A percentile compares a stretch with the other conserved stretches of the same genome.
phyloP scores from a whole-genome alignment of 2,797 vertebrate species.

The Notamacropus eugenii region DNA sequence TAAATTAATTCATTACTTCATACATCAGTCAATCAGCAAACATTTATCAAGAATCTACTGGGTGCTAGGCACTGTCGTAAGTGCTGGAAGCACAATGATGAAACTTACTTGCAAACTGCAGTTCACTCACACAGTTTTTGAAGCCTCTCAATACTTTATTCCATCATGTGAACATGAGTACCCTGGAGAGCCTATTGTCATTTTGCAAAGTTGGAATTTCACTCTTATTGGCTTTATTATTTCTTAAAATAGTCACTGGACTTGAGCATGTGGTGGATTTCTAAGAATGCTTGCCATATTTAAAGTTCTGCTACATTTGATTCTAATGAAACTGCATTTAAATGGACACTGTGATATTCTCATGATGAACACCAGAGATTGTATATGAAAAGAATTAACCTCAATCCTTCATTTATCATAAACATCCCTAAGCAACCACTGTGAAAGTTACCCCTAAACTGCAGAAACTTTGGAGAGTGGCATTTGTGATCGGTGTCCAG shows the following conservation, averaged over 20 bases:
- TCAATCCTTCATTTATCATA: slow-evolving; percentile 69
- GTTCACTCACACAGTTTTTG: background rate
- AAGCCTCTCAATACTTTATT: background rate
- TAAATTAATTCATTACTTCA: background rate
- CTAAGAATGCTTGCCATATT: slow-evolving; percentile 66
- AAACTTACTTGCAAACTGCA: background rate
- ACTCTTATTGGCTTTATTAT: slow-evolving; percentile 77
- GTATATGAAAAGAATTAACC: slow-evolving; percentile 71
- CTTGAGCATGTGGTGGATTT: slow-evolving; percentile 61
- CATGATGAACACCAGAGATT: slow-evolving; percentile 74
- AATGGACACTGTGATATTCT: slow-evolving; percentile 75
- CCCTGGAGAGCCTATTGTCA: background rate
- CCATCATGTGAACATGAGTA: background rate
- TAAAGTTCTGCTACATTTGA: slow-evolving; percentile 70
- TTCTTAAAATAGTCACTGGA: slow-evolving; percentile 69
- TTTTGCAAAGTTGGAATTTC: slow-evolving; percentile 70
- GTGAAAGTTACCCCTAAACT: slow-evolving; percentile 60
- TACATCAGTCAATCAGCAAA: background rate
- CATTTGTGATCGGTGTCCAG: slow-evolving; percentile 21
- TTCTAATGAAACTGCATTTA: slow-evolving; percentile 71
- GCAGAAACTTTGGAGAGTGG: slow-evolving; percentile 71
- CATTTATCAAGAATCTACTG: background rate
- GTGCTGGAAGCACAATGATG: background rate
- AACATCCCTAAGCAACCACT: slow-evolving; percentile 57
- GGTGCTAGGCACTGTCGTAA: background rate